phyloP scores from a whole-genome alignment of 2,888 invertebrate species.

The Spisula solida region DNA sequence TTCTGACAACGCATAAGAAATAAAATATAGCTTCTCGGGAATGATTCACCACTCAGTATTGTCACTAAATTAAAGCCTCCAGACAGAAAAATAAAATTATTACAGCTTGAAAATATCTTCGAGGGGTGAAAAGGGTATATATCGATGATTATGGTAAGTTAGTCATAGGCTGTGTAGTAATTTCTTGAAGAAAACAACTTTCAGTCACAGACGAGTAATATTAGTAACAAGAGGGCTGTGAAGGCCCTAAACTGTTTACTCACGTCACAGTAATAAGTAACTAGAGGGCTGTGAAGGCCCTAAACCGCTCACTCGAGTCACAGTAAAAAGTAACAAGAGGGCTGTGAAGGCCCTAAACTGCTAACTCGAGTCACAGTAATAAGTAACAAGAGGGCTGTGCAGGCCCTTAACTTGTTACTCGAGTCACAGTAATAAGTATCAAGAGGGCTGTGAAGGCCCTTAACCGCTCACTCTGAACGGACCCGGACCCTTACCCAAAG shows the following conservation, averaged over 20 bases:
- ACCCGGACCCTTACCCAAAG: too few species aligned
- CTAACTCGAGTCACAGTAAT: neutral
- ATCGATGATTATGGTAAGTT: neutral
- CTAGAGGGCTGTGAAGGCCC: too few species aligned
- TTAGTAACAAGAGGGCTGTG: too few species aligned
- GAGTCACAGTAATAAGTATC: too few species aligned
- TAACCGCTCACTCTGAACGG: too few species aligned
- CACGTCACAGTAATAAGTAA: neutral
- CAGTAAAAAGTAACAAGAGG: neutral
- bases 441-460: too few species aligned
- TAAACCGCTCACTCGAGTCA: too few species aligned
- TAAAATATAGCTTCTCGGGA: neutral
- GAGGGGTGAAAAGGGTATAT: neutral
- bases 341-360: too few species aligned
- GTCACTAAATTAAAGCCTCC: conserved; percentile 15
- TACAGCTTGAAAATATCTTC: conserved; percentile 12
- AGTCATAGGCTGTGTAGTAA: neutral
- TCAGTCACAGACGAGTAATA: neutral
- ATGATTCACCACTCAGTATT: conserved; percentile 13
- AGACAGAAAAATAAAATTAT: conserved; percentile 25
- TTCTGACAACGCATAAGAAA: neutral
- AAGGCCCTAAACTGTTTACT: too few species aligned
- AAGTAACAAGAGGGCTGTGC: too few species aligned
- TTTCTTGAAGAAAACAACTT: neutral
- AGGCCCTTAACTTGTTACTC: too few species aligned